Percentiles rank a stretch among this genome's conserved stretches.
Conservation (phyloP, 2,113 vertebrate species). For the Alligator mississippiensis region DNA sequence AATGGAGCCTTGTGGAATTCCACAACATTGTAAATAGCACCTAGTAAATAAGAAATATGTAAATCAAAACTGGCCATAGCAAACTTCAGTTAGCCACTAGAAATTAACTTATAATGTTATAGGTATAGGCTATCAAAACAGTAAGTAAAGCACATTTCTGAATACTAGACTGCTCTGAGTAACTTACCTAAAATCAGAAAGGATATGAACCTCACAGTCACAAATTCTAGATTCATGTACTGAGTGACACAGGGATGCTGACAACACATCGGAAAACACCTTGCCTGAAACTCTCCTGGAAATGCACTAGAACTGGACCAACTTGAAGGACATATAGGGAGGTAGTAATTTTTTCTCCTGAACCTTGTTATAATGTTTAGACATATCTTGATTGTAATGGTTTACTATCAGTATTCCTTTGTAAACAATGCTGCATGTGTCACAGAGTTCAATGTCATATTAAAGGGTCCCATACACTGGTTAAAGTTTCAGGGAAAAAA, state of each 20-base stretch:
- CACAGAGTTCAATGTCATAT: background rate
- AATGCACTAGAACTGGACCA: background rate
- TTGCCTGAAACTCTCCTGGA: background rate
- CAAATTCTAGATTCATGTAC: background rate
- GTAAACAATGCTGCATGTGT: background rate
- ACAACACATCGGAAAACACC: background rate
- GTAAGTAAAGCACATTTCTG: background rate
- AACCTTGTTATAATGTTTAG: background rate
- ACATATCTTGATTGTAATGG: background rate
- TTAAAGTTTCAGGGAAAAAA: no score
- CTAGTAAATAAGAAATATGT: conserved; percentile 69
- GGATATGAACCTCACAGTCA: background rate
- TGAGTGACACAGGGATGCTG: background rate
- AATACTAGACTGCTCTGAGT: background rate
- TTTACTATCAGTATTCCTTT: background rate
- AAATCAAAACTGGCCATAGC: background rate
- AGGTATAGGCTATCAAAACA: background rate
- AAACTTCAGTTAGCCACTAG: background rate
- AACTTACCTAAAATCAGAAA: background rate
- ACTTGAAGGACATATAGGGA: background rate
- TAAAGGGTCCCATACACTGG: no score
- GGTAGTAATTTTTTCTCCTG: background rate
- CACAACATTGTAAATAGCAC: conserved; percentile 85
- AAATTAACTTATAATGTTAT: background rate
- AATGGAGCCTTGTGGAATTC: conserved; percentile 92